Percentiles rank a stretch among this genome's conserved stretches.
phyloP scores from a whole-genome alignment of 2,888 invertebrate genomes.

The Ligdia adustata region DNA sequence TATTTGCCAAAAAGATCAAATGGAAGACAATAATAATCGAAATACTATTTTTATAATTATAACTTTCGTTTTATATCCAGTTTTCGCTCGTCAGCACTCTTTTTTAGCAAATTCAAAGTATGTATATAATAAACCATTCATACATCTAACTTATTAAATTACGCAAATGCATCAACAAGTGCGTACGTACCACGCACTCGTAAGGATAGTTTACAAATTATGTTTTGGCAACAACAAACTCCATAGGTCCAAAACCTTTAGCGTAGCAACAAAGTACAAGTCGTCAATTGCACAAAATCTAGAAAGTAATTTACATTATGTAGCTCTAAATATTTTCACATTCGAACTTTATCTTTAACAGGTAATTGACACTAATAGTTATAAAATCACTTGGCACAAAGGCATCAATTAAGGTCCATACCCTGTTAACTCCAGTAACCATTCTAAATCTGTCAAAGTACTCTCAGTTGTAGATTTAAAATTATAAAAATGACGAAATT shows the following conservation, averaged over 20 bases:
- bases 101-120: slow-evolving; percentile 63
- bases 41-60: slow-evolving; percentile 46
- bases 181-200: slow-evolving; percentile 49
- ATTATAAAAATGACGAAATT: slow-evolving; percentile 44
- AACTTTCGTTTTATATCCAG: slow-evolving; percentile 51
- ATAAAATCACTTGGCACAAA: slow-evolving; percentile 83
- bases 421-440: slow-evolving; percentile 77
- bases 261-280: slow-evolving; percentile 48
- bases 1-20: slow-evolving; percentile 71
- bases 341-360: slow-evolving; percentile 65
- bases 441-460: slow-evolving; percentile 73
- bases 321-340: slow-evolving; percentile 31
- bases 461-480: slow-evolving; percentile 64
- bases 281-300: slow-evolving; percentile 76
- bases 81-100: slow-evolving; percentile 50
- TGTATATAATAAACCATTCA: slow-evolving; percentile 53
- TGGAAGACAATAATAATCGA: slow-evolving; percentile 73
- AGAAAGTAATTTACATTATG: slow-evolving; percentile 60
- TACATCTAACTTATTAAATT: slow-evolving; percentile 71
- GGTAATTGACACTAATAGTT: slow-evolving; percentile 80
- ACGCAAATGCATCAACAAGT: slow-evolving; percentile 77
- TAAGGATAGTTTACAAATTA: slow-evolving; percentile 51
- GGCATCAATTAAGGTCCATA: slow-evolving; percentile 79
- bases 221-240: slow-evolving; percentile 67
- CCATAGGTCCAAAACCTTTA: slow-evolving; percentile 51